These are phyloP conservation scores for Pinna nobilis DNA, from an alignment of 1,140 invertebrate species.

Conservation along the genomic window DNA sequence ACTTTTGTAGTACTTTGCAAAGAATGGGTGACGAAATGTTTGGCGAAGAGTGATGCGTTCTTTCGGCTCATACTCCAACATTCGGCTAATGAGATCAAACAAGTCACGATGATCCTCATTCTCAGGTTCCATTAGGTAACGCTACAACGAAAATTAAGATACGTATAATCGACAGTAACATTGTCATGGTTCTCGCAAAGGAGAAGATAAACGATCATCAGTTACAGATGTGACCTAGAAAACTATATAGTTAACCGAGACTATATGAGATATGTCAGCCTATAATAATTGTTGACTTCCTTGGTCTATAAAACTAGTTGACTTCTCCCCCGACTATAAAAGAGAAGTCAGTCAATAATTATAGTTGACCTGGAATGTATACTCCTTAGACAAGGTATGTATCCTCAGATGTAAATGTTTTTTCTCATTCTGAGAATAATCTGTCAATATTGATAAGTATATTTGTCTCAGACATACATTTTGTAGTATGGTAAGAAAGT, in stretches of 20 bases:
- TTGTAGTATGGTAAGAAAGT: too few species aligned
- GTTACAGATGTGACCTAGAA: not conserved
- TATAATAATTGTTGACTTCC: not conserved
- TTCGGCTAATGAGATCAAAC: constrained; percentile 93
- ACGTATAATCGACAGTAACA: not conserved
- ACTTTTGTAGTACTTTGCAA: constrained; percentile 69
- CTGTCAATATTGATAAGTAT: too few species aligned
- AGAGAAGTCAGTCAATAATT: too few species aligned
- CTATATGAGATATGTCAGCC: not conserved
- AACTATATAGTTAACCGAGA: too few species aligned
- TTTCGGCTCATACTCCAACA: constrained; percentile 96
- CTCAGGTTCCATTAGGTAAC: constrained; percentile 87
- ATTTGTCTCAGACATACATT: too few species aligned
- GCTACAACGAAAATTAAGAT: constrained; percentile 77
- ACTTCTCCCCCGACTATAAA: too few species aligned
- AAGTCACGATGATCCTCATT: constrained; percentile 89
- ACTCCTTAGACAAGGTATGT: too few species aligned
- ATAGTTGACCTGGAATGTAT: too few species aligned
- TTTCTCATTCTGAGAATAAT: too few species aligned
- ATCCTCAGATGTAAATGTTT: too few species aligned
- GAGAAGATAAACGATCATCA: not conserved
- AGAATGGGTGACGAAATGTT: constrained; percentile 93
- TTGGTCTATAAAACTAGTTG: not conserved
- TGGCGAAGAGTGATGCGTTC: constrained; percentile 91
- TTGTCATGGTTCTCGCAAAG: not conserved